Conservation (phyloP, 2,797 vertebrate species). For the Myiotriccus ornatus region DNA sequence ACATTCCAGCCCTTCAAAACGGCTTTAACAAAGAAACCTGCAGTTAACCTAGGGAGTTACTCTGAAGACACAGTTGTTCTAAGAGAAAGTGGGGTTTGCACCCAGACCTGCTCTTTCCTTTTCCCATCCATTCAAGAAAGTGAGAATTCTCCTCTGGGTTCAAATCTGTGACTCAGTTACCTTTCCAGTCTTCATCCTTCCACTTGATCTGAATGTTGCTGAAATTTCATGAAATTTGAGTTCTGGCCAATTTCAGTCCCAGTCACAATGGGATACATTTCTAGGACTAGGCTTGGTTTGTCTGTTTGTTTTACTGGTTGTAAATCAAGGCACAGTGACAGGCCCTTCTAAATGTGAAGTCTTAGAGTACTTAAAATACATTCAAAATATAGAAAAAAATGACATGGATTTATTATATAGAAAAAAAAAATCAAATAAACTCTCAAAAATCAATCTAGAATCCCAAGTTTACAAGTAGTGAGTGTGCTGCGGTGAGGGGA, state of each 20-base stretch:
- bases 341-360: background rate
- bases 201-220: background rate
- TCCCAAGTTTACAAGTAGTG: background rate
- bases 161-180: background rate
- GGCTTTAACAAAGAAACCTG: background rate
- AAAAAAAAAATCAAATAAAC: background rate
- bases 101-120: background rate
- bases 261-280: background rate
- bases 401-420: background rate
- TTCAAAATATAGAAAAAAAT: background rate
- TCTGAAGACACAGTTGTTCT: background rate
- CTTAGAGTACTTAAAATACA: background rate
- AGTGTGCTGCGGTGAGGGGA: background rate
- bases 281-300: background rate
- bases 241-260: background rate
- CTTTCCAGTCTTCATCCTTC: background rate
- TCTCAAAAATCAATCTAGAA: background rate
- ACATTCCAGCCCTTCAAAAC: background rate
- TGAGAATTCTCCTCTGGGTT: background rate
- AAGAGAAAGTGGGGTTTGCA: background rate
- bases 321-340: background rate
- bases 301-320: background rate
- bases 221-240: background rate
- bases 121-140: background rate
- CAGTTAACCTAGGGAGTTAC: background rate